Percentiles rank a stretch among this genome's conserved stretches.
These are phyloP conservation scores for Ptychadena robeensis DNA, from an alignment of 2,797 vertebrate genomes.

Conservation along the genomic window DNA sequence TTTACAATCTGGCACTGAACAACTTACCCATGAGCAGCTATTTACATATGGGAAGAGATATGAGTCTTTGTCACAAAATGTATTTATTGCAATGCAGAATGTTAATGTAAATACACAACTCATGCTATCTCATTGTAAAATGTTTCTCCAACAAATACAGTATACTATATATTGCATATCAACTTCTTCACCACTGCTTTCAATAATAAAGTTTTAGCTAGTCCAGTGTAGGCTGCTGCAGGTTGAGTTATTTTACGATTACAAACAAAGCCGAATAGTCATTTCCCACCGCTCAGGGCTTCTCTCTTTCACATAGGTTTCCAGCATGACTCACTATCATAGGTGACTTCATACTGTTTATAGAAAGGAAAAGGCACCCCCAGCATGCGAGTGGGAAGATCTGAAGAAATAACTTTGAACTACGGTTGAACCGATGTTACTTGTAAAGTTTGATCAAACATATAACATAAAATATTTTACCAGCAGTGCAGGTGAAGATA, in stretches of 20 bases:
- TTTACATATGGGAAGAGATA: too few species aligned
- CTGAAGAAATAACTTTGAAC: constrained; percentile 30
- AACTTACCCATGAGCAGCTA: too few species aligned
- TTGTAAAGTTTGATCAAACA: not conserved
- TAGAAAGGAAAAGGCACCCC: constrained; percentile 30
- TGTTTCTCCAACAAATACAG: too few species aligned
- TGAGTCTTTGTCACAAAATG: too few species aligned
- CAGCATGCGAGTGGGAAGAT: constrained; percentile 24
- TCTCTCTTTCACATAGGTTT: constrained; percentile 34
- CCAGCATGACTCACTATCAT: constrained; percentile 42
- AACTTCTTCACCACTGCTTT: too few species aligned
- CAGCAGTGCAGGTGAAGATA: not conserved
- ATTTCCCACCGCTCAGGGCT: constrained; percentile 7
- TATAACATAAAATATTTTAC: not conserved
- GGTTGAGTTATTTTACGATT: constrained; percentile 16
- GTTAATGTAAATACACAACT: too few species aligned
- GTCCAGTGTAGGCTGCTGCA: not conserved
- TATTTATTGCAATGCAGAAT: too few species aligned
- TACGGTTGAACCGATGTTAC: not conserved
- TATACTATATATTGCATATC: not conserved
- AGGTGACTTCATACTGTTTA: constrained; percentile 6
- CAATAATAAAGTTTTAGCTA: not conserved
- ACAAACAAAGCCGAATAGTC: not conserved
- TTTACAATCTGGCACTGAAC: too few species aligned
- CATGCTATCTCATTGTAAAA: too few species aligned